Base-by-base conservation (phyloP, 2,797 vertebrate species). In the Coregonus ussuriensis region DNA sequence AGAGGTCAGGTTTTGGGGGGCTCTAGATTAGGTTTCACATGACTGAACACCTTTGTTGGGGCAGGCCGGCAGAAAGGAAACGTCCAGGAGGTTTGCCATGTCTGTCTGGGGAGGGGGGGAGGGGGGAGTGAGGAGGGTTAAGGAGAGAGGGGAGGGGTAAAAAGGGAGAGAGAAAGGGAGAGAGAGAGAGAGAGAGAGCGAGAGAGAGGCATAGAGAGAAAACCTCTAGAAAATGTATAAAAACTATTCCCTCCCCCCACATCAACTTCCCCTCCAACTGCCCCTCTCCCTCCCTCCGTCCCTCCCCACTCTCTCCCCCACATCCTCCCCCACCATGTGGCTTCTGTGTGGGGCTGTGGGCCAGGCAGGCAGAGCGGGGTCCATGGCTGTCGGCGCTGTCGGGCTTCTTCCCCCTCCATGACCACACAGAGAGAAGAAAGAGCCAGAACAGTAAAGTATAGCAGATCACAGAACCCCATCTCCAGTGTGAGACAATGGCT, bases 21-120 rank as follows among this genome's bases (percentile, higher is more conserved):
- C 89, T 94, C 87, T 85, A 93, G 93, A 94, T 95, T 94, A 93
- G 89, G 93, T 95, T 95, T 94, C 94, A 94, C 93, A 94, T 94
- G 93, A 95, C 94, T 94, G 94, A 93, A 91, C 93, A 94, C 93
- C 93, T 94, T 95, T 94, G 94, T 94, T 93, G 92, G 88, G 90
- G 89, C 90, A 87, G 89, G 89, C 90, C 88, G 69, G 89, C 89
- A 91, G 89, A 94, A 93, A 94, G 90, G 92, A 94, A 94, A 93
- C 88, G 87, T 94, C 92, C 92, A 92, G 91, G 91, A 93, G 92
- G 92, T 93, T 93, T 91, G 93, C 89, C 88, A 86, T 92, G 91
- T 94, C 93, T 93, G 92, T 93, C 92, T 93, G 89, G 18, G 59
- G 14, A 6, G 11, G 47, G 14, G 72, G 74, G 75, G 51, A 33